Base-by-base conservation (phyloP, 2,888 invertebrate species). In the Acleris literana region DNA sequence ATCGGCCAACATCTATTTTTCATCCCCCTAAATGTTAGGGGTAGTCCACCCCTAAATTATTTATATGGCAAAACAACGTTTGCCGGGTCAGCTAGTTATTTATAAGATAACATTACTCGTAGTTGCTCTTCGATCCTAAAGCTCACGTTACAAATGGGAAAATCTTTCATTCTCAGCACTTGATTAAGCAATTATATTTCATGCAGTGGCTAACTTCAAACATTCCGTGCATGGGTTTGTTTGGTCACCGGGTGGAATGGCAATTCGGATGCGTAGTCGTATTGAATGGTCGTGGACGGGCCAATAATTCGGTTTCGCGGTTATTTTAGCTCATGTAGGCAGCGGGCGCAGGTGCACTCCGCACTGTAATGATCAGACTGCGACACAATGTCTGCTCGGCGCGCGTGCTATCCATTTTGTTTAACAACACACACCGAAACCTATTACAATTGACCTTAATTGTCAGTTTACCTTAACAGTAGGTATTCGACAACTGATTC, bases 221-320 rank as follows among this genome's bases (percentile, higher is more conserved):
- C 68, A 48, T 64, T 64, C 69, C 68, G 72, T 73, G 71, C 72
- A 79, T 53, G 68, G 56, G 77, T 81, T 75, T 77, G 78, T 86
- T 83, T 80, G 81, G 79, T 75, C 75, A 80, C 73, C 78, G 77
- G 76, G 76, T 71, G 79, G 78, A 83, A 83, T 80, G 78, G 78
- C 82, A 84, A 83, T 83, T 77, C 74, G 73, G 78, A 78, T 82
- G 80, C 78, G 83, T 84, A 79, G 79, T 80, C 76, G 78, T 80
- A 84, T 81, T 84, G 85, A 84, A 86, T 85, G 79, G 81, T 72
- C 76, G 79, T 77, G 83, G 78, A 80, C 82, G 78, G 73, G 80
- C 79, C 84, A 87, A 86, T 90, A 88, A 90, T 87, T 89, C 88
- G 87, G 89, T 90, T 90, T 87, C 80, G 86, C 82, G 91, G 90